A percentile compares a stretch with the other conserved stretches of the same genome.
These are phyloP conservation scores for Hylomyscus alleni DNA, from an alignment of 2,797 vertebrate genomes.

Conservation along the genomic window DNA sequence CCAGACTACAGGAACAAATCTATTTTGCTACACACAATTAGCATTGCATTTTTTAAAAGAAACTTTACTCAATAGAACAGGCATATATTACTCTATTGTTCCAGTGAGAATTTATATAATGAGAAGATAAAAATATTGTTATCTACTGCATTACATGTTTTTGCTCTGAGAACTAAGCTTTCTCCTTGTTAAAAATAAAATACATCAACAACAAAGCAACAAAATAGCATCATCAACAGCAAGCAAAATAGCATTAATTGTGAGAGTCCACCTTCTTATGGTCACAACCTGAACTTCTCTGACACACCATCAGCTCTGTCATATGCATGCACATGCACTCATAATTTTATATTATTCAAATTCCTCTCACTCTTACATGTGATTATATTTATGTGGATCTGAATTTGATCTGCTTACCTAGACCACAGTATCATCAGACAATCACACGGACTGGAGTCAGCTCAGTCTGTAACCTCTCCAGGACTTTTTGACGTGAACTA, in stretches of 20 bases:
- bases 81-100: constrained; percentile 36
- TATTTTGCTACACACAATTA: constrained; percentile 65
- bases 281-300: neutral
- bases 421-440: neutral
- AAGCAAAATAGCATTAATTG: neutral
- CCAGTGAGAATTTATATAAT: constrained; percentile 12
- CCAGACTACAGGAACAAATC: constrained; percentile 48
- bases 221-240: constrained; percentile 6
- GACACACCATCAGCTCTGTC: neutral
- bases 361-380: neutral
- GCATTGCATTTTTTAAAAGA: constrained; percentile 4
- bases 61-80: neutral
- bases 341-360: neutral
- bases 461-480: neutral
- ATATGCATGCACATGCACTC: neutral
- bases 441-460: neutral
- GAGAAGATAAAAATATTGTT: constrained; percentile 57
- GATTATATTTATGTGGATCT: neutral
- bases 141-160: constrained; percentile 16
- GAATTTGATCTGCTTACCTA: neutral
- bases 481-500: neutral
- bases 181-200: constrained; percentile 35
- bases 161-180: constrained; percentile 37
- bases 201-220: neutral
- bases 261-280: neutral